A percentile compares a stretch with the other conserved stretches of the same genome.
Evolutionary conservation across 2,888 invertebrate species (phyloP).

Genomic region (Stenolophus ochropezus): DNA sequence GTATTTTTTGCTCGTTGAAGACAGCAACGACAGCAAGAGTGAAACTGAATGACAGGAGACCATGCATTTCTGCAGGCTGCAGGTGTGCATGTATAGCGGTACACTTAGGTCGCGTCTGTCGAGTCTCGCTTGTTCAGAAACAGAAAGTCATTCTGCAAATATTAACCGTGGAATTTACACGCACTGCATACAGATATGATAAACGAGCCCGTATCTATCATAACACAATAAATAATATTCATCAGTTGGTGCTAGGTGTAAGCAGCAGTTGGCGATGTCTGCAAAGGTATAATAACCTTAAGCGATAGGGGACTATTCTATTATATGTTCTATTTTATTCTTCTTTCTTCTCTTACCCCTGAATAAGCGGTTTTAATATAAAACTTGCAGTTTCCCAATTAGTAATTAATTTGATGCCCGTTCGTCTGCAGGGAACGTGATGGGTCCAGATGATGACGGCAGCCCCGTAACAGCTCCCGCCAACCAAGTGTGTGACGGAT

Average conservation of each 20-base stretch:
- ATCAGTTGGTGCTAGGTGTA: conserved; percentile 16
- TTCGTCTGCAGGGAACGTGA: conserved; percentile 46
- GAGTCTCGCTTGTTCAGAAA: conserved; percentile 49
- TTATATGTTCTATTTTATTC: not conserved
- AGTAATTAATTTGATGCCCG: not conserved
- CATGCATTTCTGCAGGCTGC: conserved; percentile 7
- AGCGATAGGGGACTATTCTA: not conserved
- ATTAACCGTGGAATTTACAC: conserved; percentile 58
- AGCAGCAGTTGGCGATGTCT: not conserved
- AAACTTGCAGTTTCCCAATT: too few relatives aligned
- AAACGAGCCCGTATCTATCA: conserved; percentile 52
- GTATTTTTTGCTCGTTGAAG: not conserved
- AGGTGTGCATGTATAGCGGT: conserved; percentile 45
- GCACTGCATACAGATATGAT: conserved; percentile 53
- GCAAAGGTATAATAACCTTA: not conserved
- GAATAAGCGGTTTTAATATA: not conserved
- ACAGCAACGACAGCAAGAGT: conserved; percentile 32
- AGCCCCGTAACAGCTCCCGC: conserved; percentile 35
- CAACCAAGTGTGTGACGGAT: conserved; percentile 23
- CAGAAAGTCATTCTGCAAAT: conserved; percentile 58
- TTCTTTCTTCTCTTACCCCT: not conserved
- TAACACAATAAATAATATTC: conserved; percentile 50
- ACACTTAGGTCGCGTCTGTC: conserved; percentile 43
- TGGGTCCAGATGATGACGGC: conserved; percentile 58
- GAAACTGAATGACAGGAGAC: conserved; percentile 26